Base-by-base conservation (phyloP, 2,888 invertebrate genomes). In the Flabesymbios commensalis region DNA sequence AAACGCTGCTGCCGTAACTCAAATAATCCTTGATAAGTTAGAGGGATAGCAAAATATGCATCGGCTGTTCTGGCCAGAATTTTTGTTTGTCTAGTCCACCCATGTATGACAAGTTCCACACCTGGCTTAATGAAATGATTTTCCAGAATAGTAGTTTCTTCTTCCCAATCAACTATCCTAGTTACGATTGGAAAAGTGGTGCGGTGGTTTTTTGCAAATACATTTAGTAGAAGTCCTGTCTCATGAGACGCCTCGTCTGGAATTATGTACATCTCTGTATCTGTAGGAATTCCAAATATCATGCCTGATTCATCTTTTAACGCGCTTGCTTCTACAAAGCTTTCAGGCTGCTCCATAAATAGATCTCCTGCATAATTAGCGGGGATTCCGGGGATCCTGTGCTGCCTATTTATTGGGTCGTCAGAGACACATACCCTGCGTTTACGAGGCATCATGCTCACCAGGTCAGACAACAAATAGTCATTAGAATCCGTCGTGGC, bases 81-180 rank as follows among this genome's bases (percentile, higher is more conserved):
- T 63, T 71, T 71, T 7, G 67, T 57, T 52, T 71, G 71, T 14
- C 65, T 36, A 5, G 70, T 70, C 64, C 66, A 70, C 2, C 70
- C 70, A 59, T 71, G 71, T 33, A 71, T 54, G 24, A 71, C 68
- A 7, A 71, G 43, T 39, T 70, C 63, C 10, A 61, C 59, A 1
- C 68, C 68, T 1, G 64, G 66, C 36, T 63, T 53, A 28, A 70
- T 57, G 39, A 54, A 61, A 56, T 70, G 68, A 42, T 69, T 66
- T 58, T 63, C 61, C 41, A 70, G 55, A 32, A 69, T 65, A 22
- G 66, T 54, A 26, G 68, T 69, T 51, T 68, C 69, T 48, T 69
- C 68, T 29, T 66, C 63, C 65, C 65, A 66, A 42, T 65, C 65
- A 0, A 61, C 59, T 5, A 69, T 58, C 19, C 67, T 36, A 3